These are phyloP conservation scores for Tortrix viridana DNA, from an alignment of 2,888 invertebrate genomes.

Conservation along the genomic window DNA sequence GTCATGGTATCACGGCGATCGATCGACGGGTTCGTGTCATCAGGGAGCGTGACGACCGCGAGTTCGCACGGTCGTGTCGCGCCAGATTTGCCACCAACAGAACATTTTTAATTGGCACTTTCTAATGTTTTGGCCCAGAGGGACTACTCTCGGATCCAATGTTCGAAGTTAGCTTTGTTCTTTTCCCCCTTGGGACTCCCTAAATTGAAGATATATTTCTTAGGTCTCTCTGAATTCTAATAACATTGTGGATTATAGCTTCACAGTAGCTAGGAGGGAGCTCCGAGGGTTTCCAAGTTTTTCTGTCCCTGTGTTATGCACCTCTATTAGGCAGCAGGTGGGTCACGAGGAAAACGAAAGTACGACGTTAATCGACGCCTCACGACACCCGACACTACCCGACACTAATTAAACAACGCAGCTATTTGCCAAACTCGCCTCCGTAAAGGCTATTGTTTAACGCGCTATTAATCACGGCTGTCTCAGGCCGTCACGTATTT, in stretches of 20 bases:
- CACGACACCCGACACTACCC: conserved; percentile 44
- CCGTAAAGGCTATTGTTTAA: conserved; percentile 45
- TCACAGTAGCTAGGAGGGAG: no score
- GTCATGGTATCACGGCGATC: conserved; percentile 51
- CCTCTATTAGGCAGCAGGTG: not conserved
- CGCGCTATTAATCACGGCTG: conserved; percentile 41
- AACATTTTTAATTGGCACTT: no score
- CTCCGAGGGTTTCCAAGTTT: no score
- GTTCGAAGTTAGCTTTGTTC: no score
- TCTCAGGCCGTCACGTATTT: conserved; percentile 29
- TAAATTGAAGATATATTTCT: no score
- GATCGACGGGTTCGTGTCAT: conserved; percentile 48
- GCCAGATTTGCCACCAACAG: not conserved
- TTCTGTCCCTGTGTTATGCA: no score
- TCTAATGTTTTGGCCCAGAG: no score
- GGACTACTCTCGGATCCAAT: no score
- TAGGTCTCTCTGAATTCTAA: no score
- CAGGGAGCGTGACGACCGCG: conserved; percentile 16
- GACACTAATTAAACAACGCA: conserved; percentile 53
- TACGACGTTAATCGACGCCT: conserved; percentile 23
- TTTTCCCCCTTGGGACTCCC: no score
- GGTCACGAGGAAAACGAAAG: not conserved
- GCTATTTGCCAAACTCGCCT: conserved; percentile 47
- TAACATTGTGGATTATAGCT: no score
- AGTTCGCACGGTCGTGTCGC: not conserved